Evolutionary conservation across 2,888 invertebrate genomes (phyloP), one percentile per base, ranked within the genome.

Genomic region (Standfussiana lucernea): DNA sequence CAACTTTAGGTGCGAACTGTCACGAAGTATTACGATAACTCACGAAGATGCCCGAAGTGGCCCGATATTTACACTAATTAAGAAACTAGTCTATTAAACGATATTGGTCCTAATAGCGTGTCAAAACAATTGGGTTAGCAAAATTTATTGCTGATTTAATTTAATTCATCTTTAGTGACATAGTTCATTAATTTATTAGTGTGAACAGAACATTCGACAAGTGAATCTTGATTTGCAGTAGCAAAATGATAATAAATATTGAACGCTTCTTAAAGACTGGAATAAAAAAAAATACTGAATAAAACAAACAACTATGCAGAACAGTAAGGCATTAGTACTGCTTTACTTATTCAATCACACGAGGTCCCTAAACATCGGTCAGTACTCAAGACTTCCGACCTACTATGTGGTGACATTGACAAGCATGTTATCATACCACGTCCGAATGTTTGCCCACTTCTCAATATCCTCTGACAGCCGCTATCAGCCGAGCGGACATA

Each of bases 61-160:
- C 50, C 61, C 68, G 71, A 84, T 72, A 68, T 79, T 75, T 72
- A 40, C 74, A 65, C 59, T 47, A 53, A 47, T 28, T 24, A 21
- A 76, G 40, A 74, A 74, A 68, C 66, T 59, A 61, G 79, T 32
- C 53, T 77, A 74, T 73, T 56, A 77, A 47, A 68, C 47, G 50
- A 65, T 76, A 76, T 81, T 77, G 72, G 15, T 72, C 68, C 70
- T 77, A 77, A 83, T 83, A 69, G 66, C 74, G 32, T 84, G 85
- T 86, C 89, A 85, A 70, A 86, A 84, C 84, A 89, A 88, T 84
- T 80, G 80, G 90, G 89, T 83, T 86, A 85, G 78, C 77, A 80
- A 75, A 77, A 82, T 84, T 80, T 75, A 86, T 81, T 28, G 32
- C 66, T 66, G 42, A 86, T 79, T 82, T 66, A 77, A 69, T 83